Base-by-base conservation (phyloP, 1,140 invertebrate species). In the Eriosoma lanigerum region DNA sequence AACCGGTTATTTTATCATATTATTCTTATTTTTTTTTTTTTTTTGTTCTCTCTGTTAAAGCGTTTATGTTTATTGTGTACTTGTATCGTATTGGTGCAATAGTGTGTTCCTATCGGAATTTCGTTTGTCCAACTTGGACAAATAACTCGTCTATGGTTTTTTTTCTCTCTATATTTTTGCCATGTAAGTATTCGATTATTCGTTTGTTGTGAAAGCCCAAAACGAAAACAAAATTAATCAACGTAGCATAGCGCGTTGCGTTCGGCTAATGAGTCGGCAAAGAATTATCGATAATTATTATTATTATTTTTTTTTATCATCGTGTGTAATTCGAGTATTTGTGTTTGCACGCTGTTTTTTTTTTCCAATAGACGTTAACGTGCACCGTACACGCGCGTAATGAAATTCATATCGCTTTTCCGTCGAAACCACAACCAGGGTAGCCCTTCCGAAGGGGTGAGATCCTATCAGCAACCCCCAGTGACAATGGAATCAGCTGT, bases 401-500 rank as follows among this genome's bases (percentile, higher is more conserved):
- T 78, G 75, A 78, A 78, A 78, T 78, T 78, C 38, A 78, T 60
- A 78, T 78, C 75, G 75, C 75, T 78, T 78, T 78, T 78, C 38
- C 75, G 75, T 29, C 75, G 75, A 21, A 78, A 78, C 56, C 75
- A 78, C 21, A 78, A 78, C 38, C 75, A 78, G 75, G 75, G 75
- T 78, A 78, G 75, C 32, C 70, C 70, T 76, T 60, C 75, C 38
- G 75, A 58, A 17, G 75, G 75, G 75, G 75, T 62, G 54, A 78
- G 56, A n/a, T 21, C 75, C 75, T 78, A 78, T 78, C 75, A 78
- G 21, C 75, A 62, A 78, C 75, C 75, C 75, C 32, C 75, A 29
- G 75, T 60, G 32, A 78, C 75, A 78, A 78, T 78, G 75, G 75
- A 78, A 78, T 78, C 75, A 78, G 75, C 75, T 78, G 75, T 78